Percentiles rank a stretch among this genome's conserved stretches.
Evolutionary conservation across 2,888 invertebrate species (phyloP).

Genomic region (Trilocha varians): DNA sequence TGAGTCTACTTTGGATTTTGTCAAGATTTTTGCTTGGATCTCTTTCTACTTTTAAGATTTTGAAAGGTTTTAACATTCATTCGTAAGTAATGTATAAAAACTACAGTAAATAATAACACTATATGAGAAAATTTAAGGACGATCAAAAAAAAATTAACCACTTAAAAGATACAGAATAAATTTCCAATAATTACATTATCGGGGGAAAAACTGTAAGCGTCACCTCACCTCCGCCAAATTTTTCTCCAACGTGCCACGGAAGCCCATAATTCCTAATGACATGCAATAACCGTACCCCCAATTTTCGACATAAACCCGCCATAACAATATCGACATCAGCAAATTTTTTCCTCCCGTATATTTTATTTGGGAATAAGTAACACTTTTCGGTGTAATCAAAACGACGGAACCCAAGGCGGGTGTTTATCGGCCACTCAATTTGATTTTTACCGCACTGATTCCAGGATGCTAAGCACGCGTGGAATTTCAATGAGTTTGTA

Average conservation of each 20-base stretch:
- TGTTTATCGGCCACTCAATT: conserved; percentile 71
- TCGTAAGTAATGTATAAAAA: too few relatives aligned
- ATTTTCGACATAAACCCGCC: conserved; percentile 72
- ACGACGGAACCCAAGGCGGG: conserved; percentile 34
- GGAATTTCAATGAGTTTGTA: conserved; percentile 33
- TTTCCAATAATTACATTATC: conserved; percentile 72
- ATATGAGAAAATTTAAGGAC: too few relatives aligned
- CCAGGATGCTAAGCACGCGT: conserved; percentile 43
- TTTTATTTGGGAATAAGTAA: conserved; percentile 71
- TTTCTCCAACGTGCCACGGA: conserved; percentile 52
- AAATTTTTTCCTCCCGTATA: conserved; percentile 45
- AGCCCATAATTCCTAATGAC: conserved; percentile 74
- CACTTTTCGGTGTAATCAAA: conserved; percentile 69
- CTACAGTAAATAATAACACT: too few relatives aligned
- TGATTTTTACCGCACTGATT: conserved; percentile 66
- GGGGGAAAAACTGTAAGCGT: conserved; percentile 44
- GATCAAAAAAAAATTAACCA: conserved; percentile 16
- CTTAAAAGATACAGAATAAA: conserved; percentile 54
- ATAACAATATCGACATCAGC: conserved; percentile 75
- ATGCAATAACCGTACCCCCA: conserved; percentile 74
- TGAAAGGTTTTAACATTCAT: too few relatives aligned
- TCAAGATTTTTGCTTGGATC: too few relatives aligned
- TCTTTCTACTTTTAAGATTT: too few relatives aligned
- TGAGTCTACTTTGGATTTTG: too few relatives aligned
- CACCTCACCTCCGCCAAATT: conserved; percentile 53